phyloP scores from a whole-genome alignment of 2,888 invertebrate species.

The Hofmannophila pseudospretella region DNA sequence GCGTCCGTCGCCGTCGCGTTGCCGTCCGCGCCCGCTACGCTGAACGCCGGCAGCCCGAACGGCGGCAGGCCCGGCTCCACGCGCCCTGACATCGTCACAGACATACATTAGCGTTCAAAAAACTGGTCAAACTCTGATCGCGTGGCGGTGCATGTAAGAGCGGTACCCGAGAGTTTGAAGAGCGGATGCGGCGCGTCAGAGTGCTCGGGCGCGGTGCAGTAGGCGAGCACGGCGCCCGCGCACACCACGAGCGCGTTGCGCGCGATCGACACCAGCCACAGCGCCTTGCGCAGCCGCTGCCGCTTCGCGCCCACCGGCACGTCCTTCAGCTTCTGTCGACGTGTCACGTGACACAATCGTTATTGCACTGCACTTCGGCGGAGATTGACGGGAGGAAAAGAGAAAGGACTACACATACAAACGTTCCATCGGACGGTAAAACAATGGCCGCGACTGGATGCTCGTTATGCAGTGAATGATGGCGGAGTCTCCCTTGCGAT shows the following conservation, averaged over 20 bases:
- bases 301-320: conserved; percentile 59
- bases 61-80: conserved; percentile 83
- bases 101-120: too few relatives aligned
- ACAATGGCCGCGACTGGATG: too few relatives aligned
- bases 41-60: conserved; percentile 84
- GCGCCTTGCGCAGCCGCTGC: conserved; percentile 62
- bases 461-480: too few relatives aligned
- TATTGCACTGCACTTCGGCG: too few relatives aligned
- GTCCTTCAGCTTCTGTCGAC: conserved; percentile 82
- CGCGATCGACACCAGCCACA: conserved; percentile 87
- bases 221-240: conserved; percentile 80
- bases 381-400: too few relatives aligned
- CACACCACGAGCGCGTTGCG: conserved; percentile 88
- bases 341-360: too few relatives aligned
- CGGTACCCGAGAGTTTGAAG: conserved; percentile 81
- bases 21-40: conserved; percentile 56
- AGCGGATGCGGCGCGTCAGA: conserved; percentile 61
- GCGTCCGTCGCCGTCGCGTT: conserved; percentile 82
- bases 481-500: too few relatives aligned
- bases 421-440: too few relatives aligned
- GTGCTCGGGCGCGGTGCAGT: conserved; percentile 52
- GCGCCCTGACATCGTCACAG: too few relatives aligned
- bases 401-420: too few relatives aligned
- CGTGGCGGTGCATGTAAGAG: too few relatives aligned
- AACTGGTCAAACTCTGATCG: too few relatives aligned